These are phyloP conservation scores for Perccottus glenii DNA, from an alignment of 2,113 vertebrate species.

Conservation along the genomic window DNA sequence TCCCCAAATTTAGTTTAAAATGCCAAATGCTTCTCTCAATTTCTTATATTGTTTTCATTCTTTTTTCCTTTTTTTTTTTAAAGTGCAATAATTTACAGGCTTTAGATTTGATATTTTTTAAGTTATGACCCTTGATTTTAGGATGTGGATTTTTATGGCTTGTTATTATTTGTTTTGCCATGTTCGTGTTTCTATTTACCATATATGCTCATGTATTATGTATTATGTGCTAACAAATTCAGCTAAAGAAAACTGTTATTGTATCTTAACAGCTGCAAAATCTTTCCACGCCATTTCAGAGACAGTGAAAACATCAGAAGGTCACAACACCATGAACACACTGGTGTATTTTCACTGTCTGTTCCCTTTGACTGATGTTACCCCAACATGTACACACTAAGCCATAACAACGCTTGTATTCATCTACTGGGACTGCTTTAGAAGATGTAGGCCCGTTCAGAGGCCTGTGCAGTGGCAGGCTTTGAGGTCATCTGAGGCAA, in stretches of 20 bases:
- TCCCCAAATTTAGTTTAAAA: too few relatives aligned
- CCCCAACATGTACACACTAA: conserved; percentile 30
- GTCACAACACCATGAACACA: conserved; percentile 3
- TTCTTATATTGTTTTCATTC: too few relatives aligned
- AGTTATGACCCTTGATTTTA: too few relatives aligned
- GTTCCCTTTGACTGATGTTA: conserved; percentile 24
- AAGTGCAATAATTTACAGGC: too few relatives aligned
- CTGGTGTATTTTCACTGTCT: conserved; percentile 12
- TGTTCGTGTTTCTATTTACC: too few relatives aligned
- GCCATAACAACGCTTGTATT: conserved; percentile 56
- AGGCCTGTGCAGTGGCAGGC: conserved; percentile 36
- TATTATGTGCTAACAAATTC: too few relatives aligned
- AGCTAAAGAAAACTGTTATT: neutral
- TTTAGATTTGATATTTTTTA: too few relatives aligned
- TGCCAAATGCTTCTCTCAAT: too few relatives aligned
- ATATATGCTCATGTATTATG: too few relatives aligned
- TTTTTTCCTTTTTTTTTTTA: too few relatives aligned
- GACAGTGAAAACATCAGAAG: conserved; percentile 9
- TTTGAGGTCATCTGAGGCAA: conserved; percentile 73
- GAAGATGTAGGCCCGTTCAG: conserved; percentile 33
- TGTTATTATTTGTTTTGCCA: too few relatives aligned
- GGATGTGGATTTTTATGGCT: too few relatives aligned
- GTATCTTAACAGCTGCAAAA: neutral
- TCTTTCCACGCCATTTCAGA: neutral
- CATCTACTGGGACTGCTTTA: conserved; percentile 26